Evolutionary conservation across 2,888 invertebrate genomes (phyloP).

Genomic region (Eupithecia subumbrata): DNA sequence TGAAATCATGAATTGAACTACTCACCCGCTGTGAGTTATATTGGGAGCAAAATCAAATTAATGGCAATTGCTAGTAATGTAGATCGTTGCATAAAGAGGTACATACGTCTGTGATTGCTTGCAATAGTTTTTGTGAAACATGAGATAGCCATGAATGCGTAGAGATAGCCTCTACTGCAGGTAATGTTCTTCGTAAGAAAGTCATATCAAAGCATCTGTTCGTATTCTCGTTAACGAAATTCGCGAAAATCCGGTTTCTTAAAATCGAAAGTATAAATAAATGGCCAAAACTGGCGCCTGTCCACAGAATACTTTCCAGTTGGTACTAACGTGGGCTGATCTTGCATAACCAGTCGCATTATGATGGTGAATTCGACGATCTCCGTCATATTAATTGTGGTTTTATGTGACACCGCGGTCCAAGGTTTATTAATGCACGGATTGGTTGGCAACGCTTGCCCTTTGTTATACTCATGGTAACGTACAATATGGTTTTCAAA

Average conservation of each 20-base stretch:
- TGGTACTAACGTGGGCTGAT: slow-evolving; percentile 26
- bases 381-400: slow-evolving; percentile 55
- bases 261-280: slow-evolving; percentile 28
- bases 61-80: slow-evolving; percentile 28
- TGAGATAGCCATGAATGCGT: not conserved
- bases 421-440: slow-evolving; percentile 59
- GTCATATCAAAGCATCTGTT: not conserved
- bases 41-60: slow-evolving; percentile 49
- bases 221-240: not conserved
- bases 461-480: slow-evolving; percentile 15
- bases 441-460: slow-evolving; percentile 37
- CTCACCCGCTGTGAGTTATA: slow-evolving; percentile 63
- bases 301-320: slow-evolving; percentile 24
- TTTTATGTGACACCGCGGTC: slow-evolving; percentile 54
- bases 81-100: slow-evolving; percentile 19
- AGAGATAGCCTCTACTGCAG: not conserved
- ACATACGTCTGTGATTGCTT: not conserved
- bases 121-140: not conserved
- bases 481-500: not conserved
- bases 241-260: slow-evolving; percentile 6
- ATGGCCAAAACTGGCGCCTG: slow-evolving; percentile 24
- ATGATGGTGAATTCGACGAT: slow-evolving; percentile 55
- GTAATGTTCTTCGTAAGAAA: not conserved
- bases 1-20: slow-evolving; percentile 68
- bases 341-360: slow-evolving; percentile 40